phyloP scores from a whole-genome alignment of 1,140 invertebrate genomes.

The Heliconius melpomene region DNA sequence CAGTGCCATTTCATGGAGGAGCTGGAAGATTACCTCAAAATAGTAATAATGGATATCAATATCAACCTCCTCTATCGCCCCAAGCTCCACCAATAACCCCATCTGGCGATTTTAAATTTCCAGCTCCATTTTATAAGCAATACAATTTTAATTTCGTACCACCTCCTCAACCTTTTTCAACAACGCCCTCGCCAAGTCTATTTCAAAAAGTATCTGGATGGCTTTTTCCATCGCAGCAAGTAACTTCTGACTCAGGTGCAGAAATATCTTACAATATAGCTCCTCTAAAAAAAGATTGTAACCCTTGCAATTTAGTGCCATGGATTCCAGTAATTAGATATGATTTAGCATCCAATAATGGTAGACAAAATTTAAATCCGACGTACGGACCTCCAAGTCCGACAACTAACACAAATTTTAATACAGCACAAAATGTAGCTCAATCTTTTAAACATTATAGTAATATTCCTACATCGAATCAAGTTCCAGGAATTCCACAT shows the following conservation, averaged over 20 bases:
- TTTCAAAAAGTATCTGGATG: slow-evolving; percentile 78
- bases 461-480: slow-evolving; percentile 47
- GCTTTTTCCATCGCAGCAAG: slow-evolving; percentile 73
- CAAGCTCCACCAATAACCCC: slow-evolving; percentile 43
- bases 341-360: slow-evolving; percentile 60
- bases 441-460: slow-evolving; percentile 50
- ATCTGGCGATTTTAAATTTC: slow-evolving; percentile 67
- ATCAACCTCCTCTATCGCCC: slow-evolving; percentile 51
- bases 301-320: slow-evolving; percentile 88
- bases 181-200: slow-evolving; percentile 67
- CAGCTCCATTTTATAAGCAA: slow-evolving; percentile 73
- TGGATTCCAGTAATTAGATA: slow-evolving; percentile 87
- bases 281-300: slow-evolving; percentile 82
- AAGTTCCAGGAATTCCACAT: slow-evolving; percentile 53
- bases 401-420: slow-evolving; percentile 53
- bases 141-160: slow-evolving; percentile 77
- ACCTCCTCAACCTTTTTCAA: slow-evolving; percentile 69
- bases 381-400: slow-evolving; percentile 68
- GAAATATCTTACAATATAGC: slow-evolving; percentile 53
- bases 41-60: slow-evolving; percentile 53
- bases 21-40: slow-evolving; percentile 55
- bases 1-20: slow-evolving; percentile 68
- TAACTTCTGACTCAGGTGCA: slow-evolving; percentile 45
- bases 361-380: slow-evolving; percentile 52
- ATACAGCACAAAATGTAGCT: slow-evolving; percentile 46